Evolutionary conservation across 1,140 invertebrate genomes (phyloP), one percentile per base, ranked within the genome.

Genomic region (Drosophila insularis): DNA sequence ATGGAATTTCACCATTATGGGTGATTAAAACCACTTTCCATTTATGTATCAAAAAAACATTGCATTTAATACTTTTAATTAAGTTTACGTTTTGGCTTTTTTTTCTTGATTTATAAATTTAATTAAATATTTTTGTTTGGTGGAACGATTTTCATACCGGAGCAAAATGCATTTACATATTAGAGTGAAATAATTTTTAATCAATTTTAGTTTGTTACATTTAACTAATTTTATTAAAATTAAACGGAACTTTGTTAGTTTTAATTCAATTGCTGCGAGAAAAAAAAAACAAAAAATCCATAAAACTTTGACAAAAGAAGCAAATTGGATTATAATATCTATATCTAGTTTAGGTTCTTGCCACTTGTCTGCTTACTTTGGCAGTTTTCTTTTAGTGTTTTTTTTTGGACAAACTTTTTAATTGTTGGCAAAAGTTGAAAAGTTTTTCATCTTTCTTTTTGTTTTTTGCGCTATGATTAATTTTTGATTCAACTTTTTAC

Each of bases 391-490:
- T 86, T n/a, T n/a, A n/a, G n/a, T n/a, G 27, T 37, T 58, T 58
- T 19, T 11, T 81, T 86, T 87, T 37, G 14, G 14, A 14, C 11
- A 40, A 43, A 14, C 13, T 40, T 40, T 61, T 64, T 82, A 66
- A 87, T 82, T 79, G 82, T 50, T 76, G 68, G 50, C 61, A 68
- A 86, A 86, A 69, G 87, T 72, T 50, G 37, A 14, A 7, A 14
- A 32, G n/a, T 59, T 8, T 17, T 39, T 14, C 61, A 17, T 59
- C 14, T 68, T 66, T 55, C 10, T 17, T 43, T 46, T 35, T 56
- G 6, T 46, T 21, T 50, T 10, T 19, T 21, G 17, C 32, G 60
- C 82, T 86, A 77, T 87, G 69, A 86, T 86, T 87, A 79, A 86
- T 87, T 73, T 79, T 82, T 77, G 61, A 67, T 50, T 50, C 17